phyloP scores from a whole-genome alignment of 2,797 vertebrate species.

The Danio kyathit region DNA sequence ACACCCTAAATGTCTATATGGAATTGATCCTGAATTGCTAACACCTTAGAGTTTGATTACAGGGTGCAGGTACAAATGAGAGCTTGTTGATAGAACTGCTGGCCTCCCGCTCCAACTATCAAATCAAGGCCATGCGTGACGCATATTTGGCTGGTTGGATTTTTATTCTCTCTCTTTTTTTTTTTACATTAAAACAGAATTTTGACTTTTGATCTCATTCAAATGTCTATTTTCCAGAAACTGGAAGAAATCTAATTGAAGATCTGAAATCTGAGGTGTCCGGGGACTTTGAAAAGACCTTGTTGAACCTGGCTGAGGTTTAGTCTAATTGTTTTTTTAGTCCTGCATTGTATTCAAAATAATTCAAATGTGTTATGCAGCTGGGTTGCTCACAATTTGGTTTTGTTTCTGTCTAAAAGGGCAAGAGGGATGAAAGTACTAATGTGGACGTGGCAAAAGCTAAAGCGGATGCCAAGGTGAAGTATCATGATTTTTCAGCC shows the following conservation, averaged over 20 bases:
- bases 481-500: neutral
- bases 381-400: neutral
- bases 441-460: constrained; percentile 79
- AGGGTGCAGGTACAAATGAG: constrained; percentile 89
- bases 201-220: neutral
- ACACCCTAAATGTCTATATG: too few species aligned
- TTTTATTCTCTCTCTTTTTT: neutral
- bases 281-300: constrained; percentile 84
- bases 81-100: constrained; percentile 87
- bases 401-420: constrained; percentile 65
- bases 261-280: constrained; percentile 86
- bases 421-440: constrained; percentile 83
- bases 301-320: constrained; percentile 87
- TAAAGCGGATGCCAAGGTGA: constrained; percentile 85
- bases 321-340: constrained; percentile 27
- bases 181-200: neutral
- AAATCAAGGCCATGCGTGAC: constrained; percentile 84
- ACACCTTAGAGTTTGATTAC: constrained; percentile 14
- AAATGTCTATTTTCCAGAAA: constrained; percentile 72
- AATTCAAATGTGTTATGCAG: constrained; percentile 16
- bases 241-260: constrained; percentile 77
- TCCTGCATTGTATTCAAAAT: constrained; percentile 21
- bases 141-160: constrained; percentile 83
- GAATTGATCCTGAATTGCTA: neutral
- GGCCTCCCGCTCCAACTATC: constrained; percentile 84